Evolutionary conservation across 2,797 vertebrate species (phyloP).

Genomic region (Gymnothorax javanicus): DNA sequence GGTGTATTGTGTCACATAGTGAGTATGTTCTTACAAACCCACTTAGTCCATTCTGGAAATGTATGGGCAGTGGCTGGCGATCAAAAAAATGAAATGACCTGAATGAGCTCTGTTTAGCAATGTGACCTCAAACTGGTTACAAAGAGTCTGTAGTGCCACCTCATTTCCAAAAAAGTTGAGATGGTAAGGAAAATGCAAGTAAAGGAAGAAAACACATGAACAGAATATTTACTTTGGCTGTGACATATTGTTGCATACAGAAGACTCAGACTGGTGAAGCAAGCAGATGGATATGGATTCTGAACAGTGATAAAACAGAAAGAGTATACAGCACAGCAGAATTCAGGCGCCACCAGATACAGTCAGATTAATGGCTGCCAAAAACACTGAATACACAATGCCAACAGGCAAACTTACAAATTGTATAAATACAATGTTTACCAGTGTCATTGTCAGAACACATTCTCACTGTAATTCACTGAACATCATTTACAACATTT

Average conservation of each 20-base stretch:
- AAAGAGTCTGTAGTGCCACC: neutral
- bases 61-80: neutral
- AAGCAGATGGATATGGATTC: slow-evolving; percentile 13
- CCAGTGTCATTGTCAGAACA: neutral
- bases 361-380: neutral
- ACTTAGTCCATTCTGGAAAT: neutral
- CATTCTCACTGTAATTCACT: neutral
- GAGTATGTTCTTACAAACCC: neutral
- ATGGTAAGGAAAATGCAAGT: no score
- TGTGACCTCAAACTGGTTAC: neutral
- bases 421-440: neutral
- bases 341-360: neutral
- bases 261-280: slow-evolving; percentile 63
- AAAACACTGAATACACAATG: neutral
- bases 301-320: neutral
- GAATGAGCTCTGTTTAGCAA: neutral
- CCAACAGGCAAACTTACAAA: neutral
- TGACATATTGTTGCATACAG: slow-evolving; percentile 71
- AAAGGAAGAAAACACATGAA: neutral
- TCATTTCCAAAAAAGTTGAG: no score
- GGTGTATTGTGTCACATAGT: neutral
- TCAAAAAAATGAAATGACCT: neutral
- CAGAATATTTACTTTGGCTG: slow-evolving; percentile 45
- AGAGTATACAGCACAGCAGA: neutral
- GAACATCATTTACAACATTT: neutral